These are phyloP conservation scores for Eristalis pertinax DNA, from an alignment of 2,888 invertebrate genomes.

Conservation along the genomic window DNA sequence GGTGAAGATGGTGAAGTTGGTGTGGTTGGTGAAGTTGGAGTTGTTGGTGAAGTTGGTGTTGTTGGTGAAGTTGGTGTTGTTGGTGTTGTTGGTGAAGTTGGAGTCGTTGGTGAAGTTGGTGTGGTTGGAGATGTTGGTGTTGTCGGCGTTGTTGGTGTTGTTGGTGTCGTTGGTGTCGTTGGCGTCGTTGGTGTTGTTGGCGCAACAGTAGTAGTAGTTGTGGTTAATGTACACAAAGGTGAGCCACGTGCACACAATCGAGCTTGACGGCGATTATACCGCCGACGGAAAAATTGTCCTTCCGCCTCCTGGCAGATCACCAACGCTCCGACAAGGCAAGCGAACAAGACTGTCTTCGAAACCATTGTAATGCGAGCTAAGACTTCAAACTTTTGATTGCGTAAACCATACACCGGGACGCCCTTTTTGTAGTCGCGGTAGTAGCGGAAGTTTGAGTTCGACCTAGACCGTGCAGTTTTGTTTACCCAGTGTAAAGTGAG, in stretches of 20 bases:
- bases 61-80: neutral
- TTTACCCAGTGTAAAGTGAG: neutral
- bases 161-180: neutral
- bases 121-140: neutral
- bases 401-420: too few species aligned
- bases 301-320: neutral
- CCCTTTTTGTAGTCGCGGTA: neutral
- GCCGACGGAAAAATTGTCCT: neutral
- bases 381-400: neutral
- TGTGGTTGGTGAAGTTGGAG: neutral
- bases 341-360: neutral
- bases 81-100: neutral
- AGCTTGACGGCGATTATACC: neutral
- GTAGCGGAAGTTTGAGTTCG: too few species aligned
- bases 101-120: neutral
- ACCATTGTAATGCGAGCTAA: neutral
- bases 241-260: neutral
- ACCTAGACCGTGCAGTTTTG: neutral
- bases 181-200: slow-evolving; percentile 19
- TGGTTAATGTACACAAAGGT: neutral
- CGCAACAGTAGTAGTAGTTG: slow-evolving; percentile 55
- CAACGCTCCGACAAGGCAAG: neutral
- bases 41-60: neutral
- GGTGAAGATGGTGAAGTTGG: neutral
- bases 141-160: neutral